A percentile compares a stretch with the other conserved stretches of the same genome.
These are phyloP conservation scores for Serinus canaria DNA, from an alignment of 2,113 vertebrate genomes.

Conservation along the genomic window DNA sequence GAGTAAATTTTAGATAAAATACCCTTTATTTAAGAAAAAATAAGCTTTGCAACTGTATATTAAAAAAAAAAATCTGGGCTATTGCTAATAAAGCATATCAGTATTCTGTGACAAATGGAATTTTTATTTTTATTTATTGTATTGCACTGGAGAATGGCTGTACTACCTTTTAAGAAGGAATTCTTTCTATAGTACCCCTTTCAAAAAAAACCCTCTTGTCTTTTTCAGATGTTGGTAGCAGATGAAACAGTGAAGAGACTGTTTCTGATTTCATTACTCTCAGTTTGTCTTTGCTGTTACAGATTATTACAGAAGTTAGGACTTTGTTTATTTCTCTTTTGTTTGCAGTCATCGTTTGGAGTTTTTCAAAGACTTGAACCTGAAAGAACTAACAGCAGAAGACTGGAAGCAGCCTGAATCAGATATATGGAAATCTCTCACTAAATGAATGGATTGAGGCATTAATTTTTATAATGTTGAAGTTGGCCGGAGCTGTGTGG, in stretches of 20 bases:
- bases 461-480: neutral
- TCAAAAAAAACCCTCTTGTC: neutral
- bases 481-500: neutral
- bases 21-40: neutral
- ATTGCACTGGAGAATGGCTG: neutral
- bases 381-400: slow-evolving; percentile 62
- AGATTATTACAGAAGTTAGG: neutral
- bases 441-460: neutral
- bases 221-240: neutral
- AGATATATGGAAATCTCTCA: slow-evolving; percentile 58
- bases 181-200: neutral
- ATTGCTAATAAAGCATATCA: neutral
- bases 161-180: neutral
- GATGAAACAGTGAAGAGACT: neutral
- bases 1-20: neutral
- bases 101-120: neutral
- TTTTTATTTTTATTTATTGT: neutral
- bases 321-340: neutral
- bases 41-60: neutral
- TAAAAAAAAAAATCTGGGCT: neutral
- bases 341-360: slow-evolving; percentile 74
- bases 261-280: neutral
- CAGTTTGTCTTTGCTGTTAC: neutral
- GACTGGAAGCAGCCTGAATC: slow-evolving; percentile 73
- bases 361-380: slow-evolving; percentile 70